Base-by-base conservation (phyloP, 2,888 invertebrate genomes). In the Cantharis rustica region DNA sequence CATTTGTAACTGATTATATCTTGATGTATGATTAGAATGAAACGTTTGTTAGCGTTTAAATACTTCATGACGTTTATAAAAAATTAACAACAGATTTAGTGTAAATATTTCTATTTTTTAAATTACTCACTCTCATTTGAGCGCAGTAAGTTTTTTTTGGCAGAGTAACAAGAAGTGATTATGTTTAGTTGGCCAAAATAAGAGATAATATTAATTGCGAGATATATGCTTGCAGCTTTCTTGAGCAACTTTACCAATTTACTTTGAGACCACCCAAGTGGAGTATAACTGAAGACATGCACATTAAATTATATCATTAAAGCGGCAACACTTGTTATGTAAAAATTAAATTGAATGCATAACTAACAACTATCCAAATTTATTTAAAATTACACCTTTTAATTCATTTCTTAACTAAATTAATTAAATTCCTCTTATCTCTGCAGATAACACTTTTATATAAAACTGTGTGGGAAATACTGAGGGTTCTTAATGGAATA, bases 131-230 rank as follows among this genome's bases (percentile, higher is more conserved):
- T 47, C 47, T 7, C n/a, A 47, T 47, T n/a, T 47, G 7, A 47
- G 47, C 47, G 47, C 47, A n/a, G 64, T 20, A 66, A 20, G 17
- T 66, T 63, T 66, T 64, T 17, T 66, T 66, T 17, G 47, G 47
- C n/a, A 47, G 64, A 64, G 20, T 69, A 64, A 63, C 62, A 72
- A 69, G 77, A 77, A 75, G 61, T 64, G 74, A 72, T 76, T 73
- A 66, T 72, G 68, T 64, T 74, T 74, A 87, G 98, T 98, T 86
- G 96, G 98, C 81, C 78, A 78, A 73, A 73, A 27, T 23, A 75
- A 69, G 16, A 73, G 68, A 26, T 31, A 26, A 47, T 69, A 71
- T 31, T 78, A 75, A 78, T 75, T 75, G 78, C 78, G 73, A 68
- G 26, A 64, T 69, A 73, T 63, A 75, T 26, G 73, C 66, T 78